Base-by-base conservation (phyloP, 2,113 vertebrate species). In the Alosa alosa region DNA sequence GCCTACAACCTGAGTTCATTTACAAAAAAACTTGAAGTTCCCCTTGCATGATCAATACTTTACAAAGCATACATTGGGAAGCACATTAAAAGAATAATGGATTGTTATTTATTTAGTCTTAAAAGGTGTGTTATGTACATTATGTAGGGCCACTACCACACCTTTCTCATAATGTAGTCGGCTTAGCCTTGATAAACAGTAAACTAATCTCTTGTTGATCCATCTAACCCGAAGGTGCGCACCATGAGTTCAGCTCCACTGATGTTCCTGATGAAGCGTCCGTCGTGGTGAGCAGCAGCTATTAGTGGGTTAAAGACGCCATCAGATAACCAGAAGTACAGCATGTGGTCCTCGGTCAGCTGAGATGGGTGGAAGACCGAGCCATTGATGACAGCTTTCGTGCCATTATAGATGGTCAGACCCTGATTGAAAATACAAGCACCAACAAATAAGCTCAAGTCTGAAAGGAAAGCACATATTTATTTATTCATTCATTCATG, bases 301-400 rank as follows among this genome's bases (percentile, higher is more conserved):
- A 96, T 81, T 87, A 98, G n/a, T 0, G 96, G 93, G 86, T 92
- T 92, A 0, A 98, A 86, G 25, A 94, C 41, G 47, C 96, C 93
- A 25, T 98, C 96, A 0, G 95, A 91, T 46, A 98, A 18, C 97
- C 97, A 98, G 87, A 98, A 96, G 90, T 96, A 96, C 2, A 98
- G 92, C 96, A 98, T 97, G 13, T 84, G 93, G 81, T 95, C 60
- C 82, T 96, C 93, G 0, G 93, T 91, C 91, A 97, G 93, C 82
- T 96, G 93, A 0, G 86, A 85, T 0, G 97, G 96, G 0, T 92
- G 92, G 89, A 96, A 98, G 0, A 88, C 85, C 0, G 96, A 96
- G 39, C 94, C 91, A 0, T 60, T 92, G 88, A 95, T 88, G 60
- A 55, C 75, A 0, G 93, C 87, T 0, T 93, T 90, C 0, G 3